Base-by-base conservation (phyloP, 1,140 invertebrate genomes). In the Cotesia vestalis region DNA sequence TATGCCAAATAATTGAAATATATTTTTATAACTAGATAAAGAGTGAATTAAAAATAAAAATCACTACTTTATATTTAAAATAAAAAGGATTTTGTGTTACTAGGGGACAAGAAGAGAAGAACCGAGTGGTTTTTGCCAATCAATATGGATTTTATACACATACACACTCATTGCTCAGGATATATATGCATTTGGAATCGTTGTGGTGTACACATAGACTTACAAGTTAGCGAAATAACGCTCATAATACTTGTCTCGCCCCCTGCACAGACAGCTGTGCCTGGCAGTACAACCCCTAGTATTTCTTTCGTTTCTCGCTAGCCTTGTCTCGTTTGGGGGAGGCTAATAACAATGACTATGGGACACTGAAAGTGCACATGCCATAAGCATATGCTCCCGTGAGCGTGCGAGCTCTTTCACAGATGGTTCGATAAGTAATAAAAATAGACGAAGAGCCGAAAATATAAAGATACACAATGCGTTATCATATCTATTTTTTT, bases 281-380 rank as follows among this genome's bases (percentile, higher is more conserved):
- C 64, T 72, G 71, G 17, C 57, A 20, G 20, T 51, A 40, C 59
- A 36, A 63, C 60, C 63, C 62, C 52, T 52, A 17, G 17, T 61
- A 68, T 67, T 51, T 66, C 38, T 60, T 20, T 66, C 35, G 11
- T 71, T 38, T 71, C 60, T 64, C 62, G 66, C 66, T 61, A 27
- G 11, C 53, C 53, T 35, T 51, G 57, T 71, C 60, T 71, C 61
- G 20, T 55, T 77, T 78, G 73, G 74, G 78, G 79, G 78, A 80
- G 79, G 78, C 66, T 79, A 79, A 77, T 78, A 75, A 83, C 79
- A 80, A 77, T 79, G 76, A 76, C 75, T 75, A 74, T 76, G 76
- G 77, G 76, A 81, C 80, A 77, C 77, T 73, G 71, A 67, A 73
- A 77, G 72, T 77, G 76, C 77, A 80, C 78, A 79, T 79, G 77